A percentile compares a stretch with the other conserved stretches of the same genome.
These are phyloP conservation scores for Hemicordylus capensis DNA, from an alignment of 2,113 vertebrate species.

Conservation along the genomic window DNA sequence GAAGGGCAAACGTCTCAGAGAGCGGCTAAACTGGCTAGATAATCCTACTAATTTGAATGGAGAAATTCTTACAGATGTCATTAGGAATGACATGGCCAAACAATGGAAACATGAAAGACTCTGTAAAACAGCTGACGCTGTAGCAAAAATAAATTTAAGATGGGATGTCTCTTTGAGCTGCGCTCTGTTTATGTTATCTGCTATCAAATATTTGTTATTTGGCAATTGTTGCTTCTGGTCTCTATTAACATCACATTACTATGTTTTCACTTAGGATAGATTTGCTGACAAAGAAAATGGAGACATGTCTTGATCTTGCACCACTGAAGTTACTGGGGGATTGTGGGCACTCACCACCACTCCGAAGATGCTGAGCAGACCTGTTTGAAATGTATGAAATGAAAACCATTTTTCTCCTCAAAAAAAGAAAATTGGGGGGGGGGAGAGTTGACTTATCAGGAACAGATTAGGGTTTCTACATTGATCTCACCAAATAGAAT, in stretches of 20 bases:
- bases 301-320: slow-evolving; percentile 12
- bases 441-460: not conserved
- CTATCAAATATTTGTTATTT: slow-evolving; percentile 52
- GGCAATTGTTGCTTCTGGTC: slow-evolving; percentile 59
- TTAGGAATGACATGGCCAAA: not conserved
- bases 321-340: rapidly evolving
- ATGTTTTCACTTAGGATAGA: slow-evolving; percentile 62
- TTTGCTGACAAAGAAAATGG: slow-evolving; percentile 33
- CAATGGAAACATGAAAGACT: slow-evolving; percentile 51
- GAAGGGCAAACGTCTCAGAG: not conserved
- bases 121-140: slow-evolving; percentile 76
- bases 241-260: slow-evolving; percentile 58
- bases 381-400: not conserved
- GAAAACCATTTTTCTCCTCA: not conserved
- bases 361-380: not conserved
- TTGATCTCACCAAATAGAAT: not conserved
- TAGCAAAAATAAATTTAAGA: slow-evolving; percentile 85
- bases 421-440: too few relatives aligned
- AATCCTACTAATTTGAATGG: not conserved
- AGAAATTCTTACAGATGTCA: slow-evolving; percentile 35
- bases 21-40: not conserved
- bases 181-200: slow-evolving; percentile 70
- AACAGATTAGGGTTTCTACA: not conserved
- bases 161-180: slow-evolving; percentile 76
- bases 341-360: not conserved